A percentile compares a stretch with the other conserved stretches of the same genome.
These are phyloP conservation scores for Lamprotornis superbus DNA, from an alignment of 2,113 vertebrate genomes.

Conservation along the genomic window DNA sequence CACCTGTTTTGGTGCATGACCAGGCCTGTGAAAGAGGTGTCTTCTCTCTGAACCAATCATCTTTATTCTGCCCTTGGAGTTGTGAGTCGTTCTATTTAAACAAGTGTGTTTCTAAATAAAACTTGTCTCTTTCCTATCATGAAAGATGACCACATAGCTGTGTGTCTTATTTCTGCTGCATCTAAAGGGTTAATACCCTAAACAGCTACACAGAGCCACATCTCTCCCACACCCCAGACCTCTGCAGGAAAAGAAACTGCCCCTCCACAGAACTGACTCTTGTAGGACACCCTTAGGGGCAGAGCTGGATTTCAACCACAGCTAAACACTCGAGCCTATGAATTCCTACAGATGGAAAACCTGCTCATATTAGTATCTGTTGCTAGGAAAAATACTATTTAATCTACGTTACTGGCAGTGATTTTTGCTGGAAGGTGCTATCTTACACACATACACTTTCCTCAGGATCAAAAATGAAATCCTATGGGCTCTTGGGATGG, in stretches of 20 bases:
- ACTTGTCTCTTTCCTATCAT: no score
- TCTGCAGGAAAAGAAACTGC: background rate
- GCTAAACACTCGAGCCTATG: background rate
- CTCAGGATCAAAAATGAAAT: conserved; percentile 46
- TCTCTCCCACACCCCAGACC: background rate
- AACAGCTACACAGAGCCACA: no score
- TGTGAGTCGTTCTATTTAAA: no score
- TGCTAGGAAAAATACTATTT: background rate
- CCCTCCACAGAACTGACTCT: background rate
- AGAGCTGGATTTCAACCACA: background rate
- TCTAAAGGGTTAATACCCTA: no score
- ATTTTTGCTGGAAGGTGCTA: conserved; percentile 34
- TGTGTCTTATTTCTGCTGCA: no score
- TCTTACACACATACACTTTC: background rate
- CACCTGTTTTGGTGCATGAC: no score
- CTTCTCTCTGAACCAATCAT: no score
- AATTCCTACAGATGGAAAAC: background rate
- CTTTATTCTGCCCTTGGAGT: no score
- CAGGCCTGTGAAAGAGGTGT: no score
- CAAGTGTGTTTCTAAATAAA: no score
- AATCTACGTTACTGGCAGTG: background rate
- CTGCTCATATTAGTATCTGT: background rate
- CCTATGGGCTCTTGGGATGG: conserved; percentile 34
- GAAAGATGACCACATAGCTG: no score
- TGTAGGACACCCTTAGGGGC: background rate